phyloP scores from a whole-genome alignment of 1,140 invertebrate genomes.

The Cyclina sinensis region DNA sequence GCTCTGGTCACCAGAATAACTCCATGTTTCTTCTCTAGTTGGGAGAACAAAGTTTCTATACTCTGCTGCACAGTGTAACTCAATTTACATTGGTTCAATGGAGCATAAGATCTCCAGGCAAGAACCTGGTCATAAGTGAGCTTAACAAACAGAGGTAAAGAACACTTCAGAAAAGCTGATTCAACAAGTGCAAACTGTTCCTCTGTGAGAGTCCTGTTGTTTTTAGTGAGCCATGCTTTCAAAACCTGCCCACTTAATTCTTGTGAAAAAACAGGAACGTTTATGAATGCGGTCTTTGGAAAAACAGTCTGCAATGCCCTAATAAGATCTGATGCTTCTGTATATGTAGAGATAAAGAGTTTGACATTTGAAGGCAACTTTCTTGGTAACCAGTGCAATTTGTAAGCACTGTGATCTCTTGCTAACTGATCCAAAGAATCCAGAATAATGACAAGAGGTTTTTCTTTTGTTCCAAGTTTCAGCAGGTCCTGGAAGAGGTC shows the following conservation, averaged over 20 bases:
- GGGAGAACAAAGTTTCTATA: constrained; percentile 93
- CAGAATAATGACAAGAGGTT: constrained; percentile 80
- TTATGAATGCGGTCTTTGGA: constrained; percentile 70
- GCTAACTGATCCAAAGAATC: constrained; percentile 81
- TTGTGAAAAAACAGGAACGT: constrained; percentile 72
- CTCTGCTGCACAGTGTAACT: constrained; percentile 92
- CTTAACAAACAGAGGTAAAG: constrained; percentile 80
- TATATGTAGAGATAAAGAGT: constrained; percentile 76
- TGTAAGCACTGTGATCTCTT: constrained; percentile 72
- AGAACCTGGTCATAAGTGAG: constrained; percentile 79
- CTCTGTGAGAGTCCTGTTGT: constrained; percentile 71
- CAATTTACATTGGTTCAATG: constrained; percentile 68
- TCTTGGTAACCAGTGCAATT: constrained; percentile 79
- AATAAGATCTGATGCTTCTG: constrained; percentile 67
- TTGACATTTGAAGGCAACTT: constrained; percentile 76
- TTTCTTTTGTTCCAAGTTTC: constrained; percentile 57
- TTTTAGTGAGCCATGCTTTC: constrained; percentile 75
- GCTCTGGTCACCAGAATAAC: constrained; percentile 73
- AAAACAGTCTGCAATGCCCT: constrained; percentile 90
- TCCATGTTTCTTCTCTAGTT: constrained; percentile 78
- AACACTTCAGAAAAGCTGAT: constrained; percentile 77
- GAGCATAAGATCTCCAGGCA: constrained; percentile 79
- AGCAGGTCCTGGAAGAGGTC: constrained; percentile 64
- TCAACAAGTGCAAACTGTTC: constrained; percentile 76
- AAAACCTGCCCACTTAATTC: constrained; percentile 75